Evolutionary conservation across 2,113 vertebrate genomes (phyloP), one percentile per base, ranked within the genome.

Genomic region (Cochlearius cochlearius): DNA sequence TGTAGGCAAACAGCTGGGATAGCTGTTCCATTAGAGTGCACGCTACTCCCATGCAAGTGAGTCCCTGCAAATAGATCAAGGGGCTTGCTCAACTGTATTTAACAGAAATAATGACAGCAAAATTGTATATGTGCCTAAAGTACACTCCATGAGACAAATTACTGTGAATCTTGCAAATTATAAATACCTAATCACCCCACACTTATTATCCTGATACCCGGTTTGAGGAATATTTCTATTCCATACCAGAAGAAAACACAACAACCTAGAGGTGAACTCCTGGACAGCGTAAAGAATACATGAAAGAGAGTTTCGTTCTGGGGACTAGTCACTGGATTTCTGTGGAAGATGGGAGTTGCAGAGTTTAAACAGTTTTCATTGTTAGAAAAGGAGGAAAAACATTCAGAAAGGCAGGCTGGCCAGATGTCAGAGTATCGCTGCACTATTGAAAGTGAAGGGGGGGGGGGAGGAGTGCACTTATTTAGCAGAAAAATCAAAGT

Each of bases 381-480:
- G 29, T 10, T 16, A 60, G 45, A 94, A 77, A 64, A 79, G 18
- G 10, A 53, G 15, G 5, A 41, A 73, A 71, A 67, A 32, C 25
- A 83, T 55, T 71, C 55, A 45, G 56, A 92, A 88, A 52, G 45
- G 18, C 14, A 84, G 17, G 22, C 5, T 62, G 41, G 21, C 11
- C 39, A 81, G 10, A 55, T 2, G 10, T 73, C 23, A 30, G 21
- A 64, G 12, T 50, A 66, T 16, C 4, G 1, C 11, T 12, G 21
- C 26, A 38, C 16, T n/a, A 7, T 0, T 50, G 30, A 53, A 88
- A 76, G 20, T 38, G 12, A 76, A 73, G 16, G 6, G 11, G 11
- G 5, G 12, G 9, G 6, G 1, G 7, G 7, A 0, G 0, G 5
- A 78, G 13, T 25, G 9, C 21, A n/a, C 3, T 45, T 53, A 49